phyloP scores from a whole-genome alignment of 2,113 vertebrate species.

The Caracal caracal region DNA sequence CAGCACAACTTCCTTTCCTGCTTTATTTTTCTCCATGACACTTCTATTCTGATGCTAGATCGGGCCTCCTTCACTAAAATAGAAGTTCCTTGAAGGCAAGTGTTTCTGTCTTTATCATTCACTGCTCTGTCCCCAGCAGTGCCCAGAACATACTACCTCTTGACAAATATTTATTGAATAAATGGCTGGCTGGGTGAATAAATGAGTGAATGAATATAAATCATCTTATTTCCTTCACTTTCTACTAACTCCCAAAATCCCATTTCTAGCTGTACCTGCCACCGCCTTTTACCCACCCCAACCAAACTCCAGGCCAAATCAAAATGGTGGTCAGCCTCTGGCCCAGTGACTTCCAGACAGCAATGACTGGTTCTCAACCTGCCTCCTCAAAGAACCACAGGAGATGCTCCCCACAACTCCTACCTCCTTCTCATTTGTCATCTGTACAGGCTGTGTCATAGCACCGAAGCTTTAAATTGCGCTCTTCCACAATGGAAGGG shows the following conservation, averaged over 20 bases:
- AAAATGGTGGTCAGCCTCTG: not conserved
- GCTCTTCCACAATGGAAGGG: not conserved
- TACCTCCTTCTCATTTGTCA: not conserved
- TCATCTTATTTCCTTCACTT: not conserved
- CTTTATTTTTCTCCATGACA: not conserved
- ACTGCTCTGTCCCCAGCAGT: not conserved
- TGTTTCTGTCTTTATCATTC: not conserved
- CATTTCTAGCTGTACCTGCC: too few species aligned
- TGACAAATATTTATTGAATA: not conserved
- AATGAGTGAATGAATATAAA: not conserved
- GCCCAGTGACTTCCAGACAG: not conserved
- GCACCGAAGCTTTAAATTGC: not conserved
- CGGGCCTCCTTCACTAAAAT: not conserved
- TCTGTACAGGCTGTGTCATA: not conserved
- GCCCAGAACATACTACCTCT: not conserved
- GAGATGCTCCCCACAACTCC: fast-evolving
- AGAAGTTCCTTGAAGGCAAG: not conserved
- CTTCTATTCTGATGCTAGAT: not conserved
- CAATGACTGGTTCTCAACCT: not conserved
- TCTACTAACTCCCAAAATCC: not conserved
- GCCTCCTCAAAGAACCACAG: not conserved
- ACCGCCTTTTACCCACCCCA: too few species aligned
- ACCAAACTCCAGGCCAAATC: not conserved
- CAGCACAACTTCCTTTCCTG: not conserved
- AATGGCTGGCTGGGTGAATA: not conserved